Evolutionary conservation across 2,113 vertebrate species (phyloP).

Genomic region (Pomatostomus ruficeps): DNA sequence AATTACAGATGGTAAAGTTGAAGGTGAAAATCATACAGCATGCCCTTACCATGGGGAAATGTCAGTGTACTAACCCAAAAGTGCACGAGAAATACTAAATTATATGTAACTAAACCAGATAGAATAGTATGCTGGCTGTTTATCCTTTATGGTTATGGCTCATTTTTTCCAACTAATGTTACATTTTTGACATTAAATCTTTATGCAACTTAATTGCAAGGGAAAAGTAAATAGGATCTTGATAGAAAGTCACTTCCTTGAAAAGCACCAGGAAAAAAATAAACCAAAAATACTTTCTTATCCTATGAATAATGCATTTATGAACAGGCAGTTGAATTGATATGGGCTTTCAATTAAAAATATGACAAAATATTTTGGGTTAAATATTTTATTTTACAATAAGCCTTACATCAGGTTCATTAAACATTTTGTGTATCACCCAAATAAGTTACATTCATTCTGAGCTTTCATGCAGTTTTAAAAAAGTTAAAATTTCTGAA

Average conservation of each 20-base stretch:
- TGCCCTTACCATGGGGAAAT: background rate
- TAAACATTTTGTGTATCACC: background rate
- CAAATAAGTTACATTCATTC: slow-evolving; percentile 59
- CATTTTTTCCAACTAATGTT: background rate
- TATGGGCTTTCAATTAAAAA: background rate
- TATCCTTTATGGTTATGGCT: background rate
- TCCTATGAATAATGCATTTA: background rate
- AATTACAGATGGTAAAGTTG: background rate
- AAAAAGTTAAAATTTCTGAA: slow-evolving; percentile 13
- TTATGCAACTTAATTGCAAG: background rate
- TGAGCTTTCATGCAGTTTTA: slow-evolving; percentile 15
- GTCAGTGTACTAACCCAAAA: background rate
- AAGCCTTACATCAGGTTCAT: background rate
- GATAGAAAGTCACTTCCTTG: background rate
- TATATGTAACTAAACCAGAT: background rate
- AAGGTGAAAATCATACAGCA: background rate
- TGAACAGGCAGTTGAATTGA: rapidly evolving
- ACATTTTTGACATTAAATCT: background rate
- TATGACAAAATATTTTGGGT: background rate
- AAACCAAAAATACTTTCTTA: background rate
- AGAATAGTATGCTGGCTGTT: background rate
- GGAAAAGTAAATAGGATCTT: background rate
- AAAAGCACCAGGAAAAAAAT: background rate
- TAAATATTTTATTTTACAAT: slow-evolving; percentile 49
- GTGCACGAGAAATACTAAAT: background rate